These are phyloP conservation scores for Phoxinus dragarum DNA, from an alignment of 2,797 vertebrate species.

Conservation along the genomic window DNA sequence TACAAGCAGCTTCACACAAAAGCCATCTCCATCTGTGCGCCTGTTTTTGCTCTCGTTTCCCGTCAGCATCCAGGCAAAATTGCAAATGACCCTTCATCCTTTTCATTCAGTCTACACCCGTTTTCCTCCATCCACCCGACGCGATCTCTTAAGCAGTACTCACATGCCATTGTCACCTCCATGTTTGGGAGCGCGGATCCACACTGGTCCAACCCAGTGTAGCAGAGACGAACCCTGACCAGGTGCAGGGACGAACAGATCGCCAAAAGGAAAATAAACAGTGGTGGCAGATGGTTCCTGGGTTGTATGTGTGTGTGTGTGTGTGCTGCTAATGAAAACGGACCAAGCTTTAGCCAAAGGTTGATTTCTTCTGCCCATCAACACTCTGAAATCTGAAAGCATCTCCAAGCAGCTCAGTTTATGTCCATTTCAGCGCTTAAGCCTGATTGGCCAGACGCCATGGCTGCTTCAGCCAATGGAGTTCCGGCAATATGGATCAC, in stretches of 20 bases:
- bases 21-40: slow-evolving; percentile 53
- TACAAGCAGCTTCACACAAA: slow-evolving; percentile 66
- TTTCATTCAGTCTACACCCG: slow-evolving; percentile 58
- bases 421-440: slow-evolving; percentile 88
- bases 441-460: slow-evolving; percentile 87
- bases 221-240: slow-evolving; percentile 41
- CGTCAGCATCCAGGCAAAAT: slow-evolving; percentile 22
- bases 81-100: slow-evolving; percentile 16
- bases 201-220: slow-evolving; percentile 66
- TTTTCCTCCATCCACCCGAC: slow-evolving; percentile 45
- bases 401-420: slow-evolving; percentile 88
- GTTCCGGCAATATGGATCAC: slow-evolving; percentile 74
- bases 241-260: slow-evolving; percentile 44
- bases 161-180: slow-evolving; percentile 80
- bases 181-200: slow-evolving; percentile 75
- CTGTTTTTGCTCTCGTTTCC: slow-evolving; percentile 52
- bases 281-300: slow-evolving; percentile 70
- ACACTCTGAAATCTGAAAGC: slow-evolving; percentile 71
- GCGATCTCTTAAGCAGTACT: slow-evolving; percentile 67
- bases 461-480: slow-evolving; percentile 84
- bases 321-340: slow-evolving; percentile 67
- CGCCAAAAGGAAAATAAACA: slow-evolving; percentile 28
- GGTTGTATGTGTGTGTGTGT: slow-evolving; percentile 49
- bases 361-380: slow-evolving; percentile 47
- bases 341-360: slow-evolving; percentile 73